These are phyloP conservation scores for Paedocypris sp. DNA, from an alignment of 2,113 vertebrate species.

Conservation along the genomic window DNA sequence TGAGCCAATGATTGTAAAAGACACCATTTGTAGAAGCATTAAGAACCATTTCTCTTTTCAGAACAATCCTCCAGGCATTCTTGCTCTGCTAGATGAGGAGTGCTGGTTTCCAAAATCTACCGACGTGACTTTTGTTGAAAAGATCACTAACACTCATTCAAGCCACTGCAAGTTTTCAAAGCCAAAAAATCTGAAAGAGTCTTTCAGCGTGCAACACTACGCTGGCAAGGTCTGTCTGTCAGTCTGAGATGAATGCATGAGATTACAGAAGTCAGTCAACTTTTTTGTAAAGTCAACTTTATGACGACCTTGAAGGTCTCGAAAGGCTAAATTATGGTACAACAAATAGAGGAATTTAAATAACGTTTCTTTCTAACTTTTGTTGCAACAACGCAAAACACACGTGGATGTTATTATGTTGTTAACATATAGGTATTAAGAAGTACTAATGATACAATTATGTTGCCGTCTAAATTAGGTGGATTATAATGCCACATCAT, in stretches of 20 bases:
- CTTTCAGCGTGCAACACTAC: conserved; percentile 87
- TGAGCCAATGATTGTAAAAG: no score
- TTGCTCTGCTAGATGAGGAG: conserved; percentile 90
- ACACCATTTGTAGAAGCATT: neutral
- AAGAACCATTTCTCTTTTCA: conserved; percentile 36
- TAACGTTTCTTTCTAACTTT: no score
- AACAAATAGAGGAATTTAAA: no score
- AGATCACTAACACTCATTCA: conserved; percentile 74
- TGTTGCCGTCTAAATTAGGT: conserved; percentile 58
- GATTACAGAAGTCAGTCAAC: no score
- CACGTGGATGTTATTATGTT: no score
- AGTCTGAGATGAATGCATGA: no score
- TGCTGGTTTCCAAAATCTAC: conserved; percentile 98
- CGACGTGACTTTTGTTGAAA: conserved; percentile 85
- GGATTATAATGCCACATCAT: conserved; percentile 78
- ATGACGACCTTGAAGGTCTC: no score
- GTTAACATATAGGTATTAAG: no score
- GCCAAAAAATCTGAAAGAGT: conserved; percentile 83
- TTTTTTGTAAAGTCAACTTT: no score
- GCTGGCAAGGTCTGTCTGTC: conserved; percentile 96
- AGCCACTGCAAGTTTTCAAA: conserved; percentile 86
- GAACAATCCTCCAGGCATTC: conserved; percentile 89
- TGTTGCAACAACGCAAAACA: no score
- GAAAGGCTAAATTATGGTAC: no score
- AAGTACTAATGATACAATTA: no score